Base-by-base conservation (phyloP, 2,888 invertebrate species). In the Sphecodes monilicornis region DNA sequence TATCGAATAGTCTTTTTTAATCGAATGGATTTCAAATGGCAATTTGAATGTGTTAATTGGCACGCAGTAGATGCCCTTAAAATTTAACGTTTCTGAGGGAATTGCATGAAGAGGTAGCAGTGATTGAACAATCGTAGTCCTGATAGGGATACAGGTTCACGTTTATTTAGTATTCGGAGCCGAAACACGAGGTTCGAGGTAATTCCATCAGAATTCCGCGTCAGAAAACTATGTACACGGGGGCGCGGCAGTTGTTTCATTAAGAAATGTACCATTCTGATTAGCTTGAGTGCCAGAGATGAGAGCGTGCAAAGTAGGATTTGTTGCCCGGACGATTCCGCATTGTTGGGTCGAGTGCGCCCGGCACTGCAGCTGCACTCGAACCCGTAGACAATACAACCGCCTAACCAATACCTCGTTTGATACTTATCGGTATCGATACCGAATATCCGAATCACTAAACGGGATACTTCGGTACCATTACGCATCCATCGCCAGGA, bases 221-320 rank as follows among this genome's bases (percentile, higher is more conserved):
- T 76, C 57, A 70, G 81, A 85, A 85, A 85, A 85, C 81, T 80
- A 70, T 81, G 81, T 72, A 75, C 73, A 73, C 41, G 39, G 29
- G 60, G 29, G n/a, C 36, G 78, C 73, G 76, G 78, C 81, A 73
- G 76, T 78, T 81, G 85, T 86, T 76, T 85, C 86, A 81, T 86
- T 81, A 86, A 86, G 85, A 85, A 85, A 85, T 84, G 86, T 85
- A 79, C 78, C 66, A 66, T 86, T 81, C 78, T 85, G 78, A 86
- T 85, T 86, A 85, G 81, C 76, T 68, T 60, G 81, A 85, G 86
- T 81, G 85, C 74, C 32, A 36, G 72, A 68, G 81, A 80, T 66
- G 85, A 85, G 80, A 80, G 78, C 74, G 73, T 78, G 80, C 74
- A 74, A 76, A 76, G 81, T 76, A 57, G 81, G 81, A 86, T 86